Evolutionary conservation across 2,113 vertebrate genomes (phyloP), one percentile per base, ranked within the genome.

Genomic region (Vulpes ferrilata): DNA sequence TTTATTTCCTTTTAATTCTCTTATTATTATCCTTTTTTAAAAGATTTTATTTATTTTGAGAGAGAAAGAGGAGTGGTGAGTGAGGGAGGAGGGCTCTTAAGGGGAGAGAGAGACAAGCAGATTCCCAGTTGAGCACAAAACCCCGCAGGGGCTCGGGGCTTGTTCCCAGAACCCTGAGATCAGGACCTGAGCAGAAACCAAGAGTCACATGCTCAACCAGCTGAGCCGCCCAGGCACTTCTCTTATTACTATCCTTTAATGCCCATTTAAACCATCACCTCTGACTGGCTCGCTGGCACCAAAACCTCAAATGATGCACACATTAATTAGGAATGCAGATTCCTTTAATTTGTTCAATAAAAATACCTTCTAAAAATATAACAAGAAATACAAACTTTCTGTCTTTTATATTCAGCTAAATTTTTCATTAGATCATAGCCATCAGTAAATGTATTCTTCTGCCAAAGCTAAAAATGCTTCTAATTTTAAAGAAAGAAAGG

Each of bases 391-490:
- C 7, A 74, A 92, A 74, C 27, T 93, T 92, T 12, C 60, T 88
- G 51, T 93, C 64, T 86, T 93, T 96, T 74, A 74, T 64, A 92
- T 79, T 98, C 84, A 84, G 65, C 67, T 97, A 84, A 92, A 92
- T 96, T 97, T 90, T 92, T 96, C 87, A 88, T 98, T 90, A 97
- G 96, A 43, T 85, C 80, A 71, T 35, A 95, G 22, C 27, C 32
- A 89, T 71, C 90, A 78, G 57, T 32, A 95, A 95, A 90, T 78
- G 25, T 92, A 96, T 94, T 92, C 87, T 97, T 96, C 82, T 97
- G 94, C 82, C 92, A 96, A 96, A 57, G 65, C 76, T 92, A 94
- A 98, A 98, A 98, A 98, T 97, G 98, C 20, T 93, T 74, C 11
- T 96, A 60, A 16, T 96, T 96, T 93, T 15, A 23, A 15, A 57